Base-by-base conservation (phyloP, 2,113 vertebrate species). In the Sterrhoptilus dennistouni region DNA sequence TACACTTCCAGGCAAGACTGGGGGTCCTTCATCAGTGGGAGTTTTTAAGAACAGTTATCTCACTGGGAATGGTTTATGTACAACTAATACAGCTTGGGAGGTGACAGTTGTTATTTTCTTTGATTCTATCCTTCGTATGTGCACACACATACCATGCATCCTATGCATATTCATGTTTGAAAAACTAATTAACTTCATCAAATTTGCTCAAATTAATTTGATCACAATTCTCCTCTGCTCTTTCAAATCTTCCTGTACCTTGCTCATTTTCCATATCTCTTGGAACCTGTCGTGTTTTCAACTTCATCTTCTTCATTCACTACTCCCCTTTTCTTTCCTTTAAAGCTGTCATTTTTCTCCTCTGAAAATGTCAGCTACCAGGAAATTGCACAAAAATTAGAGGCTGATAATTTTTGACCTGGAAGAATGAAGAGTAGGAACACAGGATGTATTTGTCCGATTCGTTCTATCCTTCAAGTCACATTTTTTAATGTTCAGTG, bases 171-270 rank as follows among this genome's bases (percentile, higher is more conserved):
- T 87, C 36, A 65, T 69, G 42, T 65, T 72, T 80, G 33, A 68
- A 95, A 86, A 94, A 24, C 29, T 80, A 96, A 90, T 72, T 87
- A 94, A 35, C 42, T 61, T 52, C 11, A 42, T 89, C 53, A 77
- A 69, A 86, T 82, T 68, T 88, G 64, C 42, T 83, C 53, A 76
- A 79, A 80, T 40, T 72, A 66, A 61, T 88, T 80, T 57, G 23
- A 79, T 91, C 42, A 68, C n/a, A 64, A 0, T 65, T 80, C n/a
- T 87, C 33, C 23, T 68, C 35, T 77, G 66, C 42, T 78, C 31
- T 81, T 87, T 79, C 4, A 14, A 11, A 56, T 65, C 17, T 59
- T 87, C 22, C 45, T 76, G 19, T 65, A 13, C 5, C 0, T 50
- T 72, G 16, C 57, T 85, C 14, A 10, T 19, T 64, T 91, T 59